Base-by-base conservation (phyloP, 2,797 vertebrate genomes). In the Esox lucius region DNA sequence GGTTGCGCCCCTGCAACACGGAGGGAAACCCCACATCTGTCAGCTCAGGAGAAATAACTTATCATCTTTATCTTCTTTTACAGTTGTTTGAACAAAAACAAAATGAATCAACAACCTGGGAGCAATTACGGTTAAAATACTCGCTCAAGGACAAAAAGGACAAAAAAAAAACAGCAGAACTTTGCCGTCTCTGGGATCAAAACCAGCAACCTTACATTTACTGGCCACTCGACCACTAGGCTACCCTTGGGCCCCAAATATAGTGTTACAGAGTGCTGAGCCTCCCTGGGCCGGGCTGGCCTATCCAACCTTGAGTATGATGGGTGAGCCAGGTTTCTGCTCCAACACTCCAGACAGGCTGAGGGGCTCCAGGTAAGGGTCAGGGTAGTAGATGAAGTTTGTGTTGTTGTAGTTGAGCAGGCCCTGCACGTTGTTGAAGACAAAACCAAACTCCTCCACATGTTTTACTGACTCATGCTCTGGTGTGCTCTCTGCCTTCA, bases 361-460 rank as follows among this genome's bases (percentile, higher is more conserved):
- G 81, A 99, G 94, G 15, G 96, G 94, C 17, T 99, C 97, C 15
- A 98, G 96, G 2, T 95, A 96, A 0, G 97, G 97, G 88, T 98
- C 95, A 80, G 97, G 97, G 82, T 98, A 98, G 89, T 98, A 99
- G 71, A 96, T 89, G 78, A 99, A 98, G 86, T 95, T 96, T 16
- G 96, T 98, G 91, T 95, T 95, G 0, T 97, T 98, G 90, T 96
- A 98, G 51, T 95, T 92, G 42, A 97, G 94, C 87, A 99, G 91
- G 61, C 96, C 91, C 71, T 97, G 96, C 70, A 99, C 97, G 0
- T 98, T 98, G 92, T 99, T 98, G 80, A 99, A 98, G 87, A 98
- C 92, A 0, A 99, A 99, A 4, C 97, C 97, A 19, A 99, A 95
- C 92, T 99, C 97, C 0, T 99, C 97, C 0, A 96, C 96, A 0